Evolutionary conservation across 2,797 vertebrate genomes (phyloP), one percentile per base, ranked within the genome.

Genomic region (Graptemys geographica): DNA sequence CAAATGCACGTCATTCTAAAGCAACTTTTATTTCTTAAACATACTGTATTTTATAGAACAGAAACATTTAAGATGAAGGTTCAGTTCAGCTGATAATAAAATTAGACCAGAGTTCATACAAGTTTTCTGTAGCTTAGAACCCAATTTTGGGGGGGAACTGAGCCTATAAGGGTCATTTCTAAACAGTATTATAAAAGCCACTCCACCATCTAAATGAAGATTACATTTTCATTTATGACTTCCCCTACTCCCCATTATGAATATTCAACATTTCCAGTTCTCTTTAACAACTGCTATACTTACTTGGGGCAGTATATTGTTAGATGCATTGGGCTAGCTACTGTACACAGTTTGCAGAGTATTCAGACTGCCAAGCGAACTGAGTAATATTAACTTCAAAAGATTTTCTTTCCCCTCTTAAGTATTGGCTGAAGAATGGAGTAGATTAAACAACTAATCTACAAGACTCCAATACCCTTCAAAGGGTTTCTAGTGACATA

Each of bases 41-140:
- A n/a, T 18, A 69, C 18, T 37, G n/a, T 21, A 10, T 81, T 51
- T 55, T 87, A 52, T 47, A 74, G 41, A 87, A 59, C 19, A 80
- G 37, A 8, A 95, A 93, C 55, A 28, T 59, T 96, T 8, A 10
- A 23, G 57, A 91, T 65, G 11, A 93, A 82, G 13, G 49, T 92
- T 90, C 51, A 86, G 12, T 47, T 90, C 72, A 55, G 8, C 9
- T 49, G 27, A 79, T 83, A 89, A 65, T 23, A 88, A 94, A 90
- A 8, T 2, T 69, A 84, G 72, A 47, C 11, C 25, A 28, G 41
- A 47, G 25, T 76, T 27, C 8, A 92, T 74, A 86, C 12, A 91
- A 47, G 33, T 83, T 41, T 76, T 47, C 81, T 41, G 59, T 10
- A 74, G 53, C 27, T 88, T 90, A 52, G n/a, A 90, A 2, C 2